Percentiles rank a stretch among this genome's conserved stretches.
Conservation (phyloP, 2,888 invertebrate genomes). For the Hemicrepidius hirtus region DNA sequence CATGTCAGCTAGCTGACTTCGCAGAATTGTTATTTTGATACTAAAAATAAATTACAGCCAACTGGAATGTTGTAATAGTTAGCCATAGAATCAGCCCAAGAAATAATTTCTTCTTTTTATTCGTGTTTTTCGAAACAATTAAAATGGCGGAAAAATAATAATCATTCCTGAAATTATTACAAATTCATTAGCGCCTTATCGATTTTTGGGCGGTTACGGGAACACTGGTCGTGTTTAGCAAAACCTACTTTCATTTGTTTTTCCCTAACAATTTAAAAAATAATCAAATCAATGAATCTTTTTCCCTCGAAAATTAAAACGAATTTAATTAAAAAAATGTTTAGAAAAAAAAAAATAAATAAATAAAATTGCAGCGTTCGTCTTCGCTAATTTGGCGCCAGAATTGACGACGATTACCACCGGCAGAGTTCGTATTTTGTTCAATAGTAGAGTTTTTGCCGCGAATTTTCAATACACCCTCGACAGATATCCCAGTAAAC, state of each 20-base stretch:
- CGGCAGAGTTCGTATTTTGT: slow-evolving; percentile 60
- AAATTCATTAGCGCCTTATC: slow-evolving; percentile 50
- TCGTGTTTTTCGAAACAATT: background rate
- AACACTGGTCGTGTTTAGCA: background rate
- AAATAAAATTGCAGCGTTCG: slow-evolving; percentile 16
- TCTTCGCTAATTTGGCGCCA: slow-evolving; percentile 61
- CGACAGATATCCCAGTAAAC: slow-evolving; percentile 58
- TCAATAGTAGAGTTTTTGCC: slow-evolving; percentile 60
- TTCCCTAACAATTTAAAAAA: background rate
- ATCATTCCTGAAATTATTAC: slow-evolving; percentile 36
- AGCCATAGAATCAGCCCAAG: slow-evolving; percentile 22
- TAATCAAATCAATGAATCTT: background rate
- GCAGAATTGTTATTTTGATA: slow-evolving; percentile 54
- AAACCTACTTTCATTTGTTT: slow-evolving; percentile 3
- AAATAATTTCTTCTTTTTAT: slow-evolving; percentile 6
- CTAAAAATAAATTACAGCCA: slow-evolving; percentile 51
- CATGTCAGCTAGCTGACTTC: slow-evolving; percentile 53
- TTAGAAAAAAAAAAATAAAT: background rate
- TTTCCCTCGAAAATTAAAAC: no score
- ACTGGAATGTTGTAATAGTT: slow-evolving; percentile 47
- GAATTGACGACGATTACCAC: slow-evolving; percentile 55
- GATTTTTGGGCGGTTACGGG: slow-evolving; percentile 39
- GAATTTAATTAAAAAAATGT: no score
- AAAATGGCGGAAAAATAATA: background rate
- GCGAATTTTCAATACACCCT: slow-evolving; percentile 59